Evolutionary conservation across 2,888 invertebrate species (phyloP).

Genomic region (Lydus trimaculatus): DNA sequence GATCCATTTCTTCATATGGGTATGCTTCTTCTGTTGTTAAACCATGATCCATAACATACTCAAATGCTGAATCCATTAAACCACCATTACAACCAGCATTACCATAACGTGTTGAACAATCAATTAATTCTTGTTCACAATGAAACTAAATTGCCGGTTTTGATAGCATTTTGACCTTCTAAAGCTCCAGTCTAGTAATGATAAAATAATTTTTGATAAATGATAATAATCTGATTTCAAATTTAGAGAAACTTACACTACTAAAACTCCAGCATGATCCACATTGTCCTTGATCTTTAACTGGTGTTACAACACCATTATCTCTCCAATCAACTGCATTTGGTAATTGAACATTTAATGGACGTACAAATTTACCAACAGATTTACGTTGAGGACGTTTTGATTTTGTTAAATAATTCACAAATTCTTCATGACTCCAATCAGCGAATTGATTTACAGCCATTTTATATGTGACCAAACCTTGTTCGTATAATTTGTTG

Average conservation of each 20-base stretch:
- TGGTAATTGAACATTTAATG: background rate
- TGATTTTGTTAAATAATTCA: background rate
- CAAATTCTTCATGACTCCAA: background rate
- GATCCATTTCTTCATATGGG: constrained; percentile 72
- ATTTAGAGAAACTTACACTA: constrained; percentile 66
- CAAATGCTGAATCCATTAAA: constrained; percentile 77
- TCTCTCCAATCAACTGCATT: constrained; percentile 76
- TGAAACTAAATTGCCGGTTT: constrained; percentile 73
- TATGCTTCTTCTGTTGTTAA: constrained; percentile 85
- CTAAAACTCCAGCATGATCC: constrained; percentile 91
- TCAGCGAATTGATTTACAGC: constrained; percentile 50
- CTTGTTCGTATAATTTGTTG: constrained; percentile 31
- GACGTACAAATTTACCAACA: no score
- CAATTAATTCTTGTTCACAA: constrained; percentile 88
- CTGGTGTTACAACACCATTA: constrained; percentile 78
- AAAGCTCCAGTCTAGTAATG: constrained; percentile 76
- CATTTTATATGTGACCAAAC: constrained; percentile 29
- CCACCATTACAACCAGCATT: constrained; percentile 80
- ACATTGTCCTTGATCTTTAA: constrained; percentile 86
- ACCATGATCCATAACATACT: constrained; percentile 76
- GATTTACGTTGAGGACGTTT: background rate
- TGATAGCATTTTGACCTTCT: constrained; percentile 83
- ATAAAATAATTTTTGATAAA: background rate
- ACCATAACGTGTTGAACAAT: constrained; percentile 79
- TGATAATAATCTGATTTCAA: background rate